Conservation (phyloP, 2,888 invertebrate genomes). For the Trachelus iudaicus region DNA sequence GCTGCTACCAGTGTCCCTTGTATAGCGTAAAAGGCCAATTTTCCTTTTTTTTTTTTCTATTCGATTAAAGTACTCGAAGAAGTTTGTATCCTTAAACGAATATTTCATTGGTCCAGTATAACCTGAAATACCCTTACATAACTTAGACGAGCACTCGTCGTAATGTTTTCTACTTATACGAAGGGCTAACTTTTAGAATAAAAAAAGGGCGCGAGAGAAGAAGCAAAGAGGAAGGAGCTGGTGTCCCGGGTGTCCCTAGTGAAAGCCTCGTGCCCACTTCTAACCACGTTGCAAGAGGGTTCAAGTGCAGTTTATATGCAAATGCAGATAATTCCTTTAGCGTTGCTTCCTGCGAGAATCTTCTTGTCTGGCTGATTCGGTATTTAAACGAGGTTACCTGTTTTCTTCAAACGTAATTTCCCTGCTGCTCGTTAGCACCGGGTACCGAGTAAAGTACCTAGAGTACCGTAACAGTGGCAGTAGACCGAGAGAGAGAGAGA, state of each 20-base stretch:
- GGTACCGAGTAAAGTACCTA: background rate
- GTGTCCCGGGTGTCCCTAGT: background rate
- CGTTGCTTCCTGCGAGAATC: conserved; percentile 10
- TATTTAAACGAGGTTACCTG: background rate
- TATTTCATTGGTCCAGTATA: background rate
- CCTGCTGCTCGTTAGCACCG: background rate
- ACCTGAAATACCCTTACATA: background rate
- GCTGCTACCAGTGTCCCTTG: background rate
- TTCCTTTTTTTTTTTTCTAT: background rate
- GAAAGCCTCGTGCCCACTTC: background rate
- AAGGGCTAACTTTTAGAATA: background rate
- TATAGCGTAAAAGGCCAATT: background rate
- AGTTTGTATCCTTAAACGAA: background rate
- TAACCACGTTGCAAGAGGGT: background rate
- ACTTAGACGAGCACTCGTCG: background rate
- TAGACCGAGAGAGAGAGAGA: too few species aligned
- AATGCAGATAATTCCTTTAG: conserved; percentile 30
- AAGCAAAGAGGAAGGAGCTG: background rate
- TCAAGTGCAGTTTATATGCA: conserved; percentile 28
- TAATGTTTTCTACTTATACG: background rate
- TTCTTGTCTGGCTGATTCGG: background rate
- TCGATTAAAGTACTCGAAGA: background rate
- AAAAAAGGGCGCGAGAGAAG: background rate
- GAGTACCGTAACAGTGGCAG: background rate
- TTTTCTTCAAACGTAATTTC: background rate